phyloP scores from a whole-genome alignment of 2,888 invertebrate genomes.

The Catocala nupta region DNA sequence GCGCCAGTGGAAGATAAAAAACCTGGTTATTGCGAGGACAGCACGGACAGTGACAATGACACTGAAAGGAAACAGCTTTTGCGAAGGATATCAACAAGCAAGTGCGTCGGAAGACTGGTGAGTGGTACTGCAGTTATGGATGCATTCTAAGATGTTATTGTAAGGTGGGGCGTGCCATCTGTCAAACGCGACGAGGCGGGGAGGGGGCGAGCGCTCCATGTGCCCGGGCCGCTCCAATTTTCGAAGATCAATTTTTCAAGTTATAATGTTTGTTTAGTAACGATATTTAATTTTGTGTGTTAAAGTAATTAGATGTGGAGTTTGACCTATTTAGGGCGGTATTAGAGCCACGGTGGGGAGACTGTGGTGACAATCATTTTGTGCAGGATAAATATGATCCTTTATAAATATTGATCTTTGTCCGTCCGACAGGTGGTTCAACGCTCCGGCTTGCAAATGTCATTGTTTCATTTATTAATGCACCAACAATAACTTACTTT shows the following conservation, averaged over 20 bases:
- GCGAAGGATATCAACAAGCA: conserved; percentile 93
- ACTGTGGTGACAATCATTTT: conserved; percentile 58
- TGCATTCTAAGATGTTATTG: conserved; percentile 31
- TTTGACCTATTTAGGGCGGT: conserved; percentile 66
- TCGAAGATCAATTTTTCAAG: conserved; percentile 66
- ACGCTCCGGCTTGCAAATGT: conserved; percentile 9
- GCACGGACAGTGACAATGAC: conserved; percentile 94
- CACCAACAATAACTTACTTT: background rate
- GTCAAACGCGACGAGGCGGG: conserved; percentile 62
- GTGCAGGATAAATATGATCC: conserved; percentile 43
- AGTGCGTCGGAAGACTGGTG: conserved; percentile 93
- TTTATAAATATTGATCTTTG: conserved; percentile 49
- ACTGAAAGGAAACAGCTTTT: conserved; percentile 93
- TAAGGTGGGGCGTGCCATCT: conserved; percentile 74
- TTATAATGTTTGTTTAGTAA: conserved; percentile 57
- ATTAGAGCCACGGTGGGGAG: conserved; percentile 47
- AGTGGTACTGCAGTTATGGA: conserved; percentile 66
- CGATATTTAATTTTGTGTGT: conserved; percentile 60
- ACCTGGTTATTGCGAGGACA: conserved; percentile 76
- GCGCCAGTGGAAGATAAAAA: conserved; percentile 69
- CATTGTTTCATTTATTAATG: background rate
- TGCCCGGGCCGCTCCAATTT: conserved; percentile 67
- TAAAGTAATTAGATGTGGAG: conserved; percentile 57
- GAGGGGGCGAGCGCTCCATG: conserved; percentile 65
- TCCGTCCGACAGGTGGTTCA: conserved; percentile 47